phyloP scores from a whole-genome alignment of 2,113 vertebrate species.

The Enhydra lutris region DNA sequence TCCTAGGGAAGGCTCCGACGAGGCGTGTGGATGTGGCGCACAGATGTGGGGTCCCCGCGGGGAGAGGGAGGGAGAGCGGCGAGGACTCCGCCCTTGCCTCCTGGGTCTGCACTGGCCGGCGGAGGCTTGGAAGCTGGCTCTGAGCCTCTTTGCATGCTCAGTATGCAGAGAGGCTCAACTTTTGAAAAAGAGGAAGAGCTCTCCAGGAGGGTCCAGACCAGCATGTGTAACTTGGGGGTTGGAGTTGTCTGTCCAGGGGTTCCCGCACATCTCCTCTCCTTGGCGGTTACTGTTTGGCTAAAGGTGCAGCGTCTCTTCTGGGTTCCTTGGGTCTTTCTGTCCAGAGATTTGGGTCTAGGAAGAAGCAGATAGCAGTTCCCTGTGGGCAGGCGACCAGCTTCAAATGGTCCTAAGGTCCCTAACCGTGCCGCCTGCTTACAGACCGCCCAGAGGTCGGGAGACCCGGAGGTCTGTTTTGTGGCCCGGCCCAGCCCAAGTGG shows the following conservation, averaged over 20 bases:
- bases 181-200: not conserved
- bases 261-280: not conserved
- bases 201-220: not conserved
- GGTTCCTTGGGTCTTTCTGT: not conserved
- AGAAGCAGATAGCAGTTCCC: not conserved
- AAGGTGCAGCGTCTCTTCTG: not conserved
- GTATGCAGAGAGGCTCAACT: not conserved
- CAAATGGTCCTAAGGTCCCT: not conserved
- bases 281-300: not conserved
- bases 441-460: not conserved
- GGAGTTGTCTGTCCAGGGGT: not conserved
- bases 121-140: not conserved
- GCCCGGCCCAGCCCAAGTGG: not conserved
- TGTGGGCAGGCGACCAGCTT: not conserved
- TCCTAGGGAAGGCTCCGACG: not conserved
- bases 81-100: not conserved
- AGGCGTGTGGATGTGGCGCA: not conserved
- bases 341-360: not conserved
- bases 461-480: not conserved
- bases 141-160: not conserved
- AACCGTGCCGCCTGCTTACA: not conserved
- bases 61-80: rapidly evolving
- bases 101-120: not conserved
- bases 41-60: not conserved
- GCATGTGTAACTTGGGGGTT: not conserved